Evolutionary conservation across 2,113 vertebrate genomes (phyloP).

Genomic region (Sebastes schlegelii): DNA sequence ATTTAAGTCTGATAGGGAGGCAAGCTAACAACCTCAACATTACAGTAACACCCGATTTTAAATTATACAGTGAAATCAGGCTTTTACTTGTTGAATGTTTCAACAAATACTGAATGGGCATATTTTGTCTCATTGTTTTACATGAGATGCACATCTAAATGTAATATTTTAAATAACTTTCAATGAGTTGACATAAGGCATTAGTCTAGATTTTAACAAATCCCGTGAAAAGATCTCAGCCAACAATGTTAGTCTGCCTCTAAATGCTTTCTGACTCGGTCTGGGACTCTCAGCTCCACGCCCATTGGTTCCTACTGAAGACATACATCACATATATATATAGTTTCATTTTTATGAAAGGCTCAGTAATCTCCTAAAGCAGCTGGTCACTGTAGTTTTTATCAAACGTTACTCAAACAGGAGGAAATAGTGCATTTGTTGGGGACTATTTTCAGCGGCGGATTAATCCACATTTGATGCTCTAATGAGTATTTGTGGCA

Average conservation of each 20-base stretch:
- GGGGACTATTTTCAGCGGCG: background rate
- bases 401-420: background rate
- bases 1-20: slow-evolving; percentile 21
- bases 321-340: too few relatives aligned
- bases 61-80: background rate
- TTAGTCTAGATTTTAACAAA: background rate
- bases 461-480: background rate
- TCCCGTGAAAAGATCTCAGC: background rate
- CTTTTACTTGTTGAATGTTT: background rate
- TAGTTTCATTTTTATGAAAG: background rate
- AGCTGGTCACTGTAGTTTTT: background rate
- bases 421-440: too few relatives aligned
- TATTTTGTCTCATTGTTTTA: background rate
- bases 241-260: background rate
- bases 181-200: too few relatives aligned
- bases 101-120: background rate
- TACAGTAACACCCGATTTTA: background rate
- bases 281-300: background rate
- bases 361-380: background rate
- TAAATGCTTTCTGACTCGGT: background rate
- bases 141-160: background rate
- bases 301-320: background rate
- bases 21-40: background rate
- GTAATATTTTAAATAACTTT: background rate
- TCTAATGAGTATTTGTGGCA: too few relatives aligned